Conservation (phyloP, 1,140 invertebrate genomes). For the Micrasema longulum region DNA sequence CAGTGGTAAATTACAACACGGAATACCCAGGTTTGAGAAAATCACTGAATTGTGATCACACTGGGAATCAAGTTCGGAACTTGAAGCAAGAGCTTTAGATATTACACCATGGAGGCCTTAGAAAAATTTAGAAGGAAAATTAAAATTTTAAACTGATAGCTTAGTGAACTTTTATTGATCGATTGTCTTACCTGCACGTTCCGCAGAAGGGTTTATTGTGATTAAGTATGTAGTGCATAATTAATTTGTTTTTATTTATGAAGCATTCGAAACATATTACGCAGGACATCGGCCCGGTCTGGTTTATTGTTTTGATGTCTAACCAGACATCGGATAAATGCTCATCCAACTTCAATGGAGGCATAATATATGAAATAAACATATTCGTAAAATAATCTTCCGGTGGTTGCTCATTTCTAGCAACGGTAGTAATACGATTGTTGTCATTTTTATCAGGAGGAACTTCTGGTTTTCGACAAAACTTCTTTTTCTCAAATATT, state of each 20-base stretch:
- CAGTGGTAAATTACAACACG: too few species aligned
- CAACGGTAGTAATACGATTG: neutral
- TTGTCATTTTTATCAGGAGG: conserved; percentile 3
- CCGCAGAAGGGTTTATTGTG: conserved; percentile 67
- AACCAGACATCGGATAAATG: conserved; percentile 62
- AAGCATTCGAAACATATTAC: conserved; percentile 65
- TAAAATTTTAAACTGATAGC: too few species aligned
- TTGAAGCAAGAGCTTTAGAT: too few species aligned
- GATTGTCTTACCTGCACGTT: conserved; percentile 62
- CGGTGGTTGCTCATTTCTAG: neutral
- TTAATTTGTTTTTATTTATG: conserved; percentile 63
- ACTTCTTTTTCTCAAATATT: conserved; percentile 42
- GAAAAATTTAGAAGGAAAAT: too few species aligned
- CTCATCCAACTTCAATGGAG: conserved; percentile 35
- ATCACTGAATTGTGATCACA: too few species aligned
- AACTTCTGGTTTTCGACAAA: conserved; percentile 38
- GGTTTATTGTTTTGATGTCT: conserved; percentile 64
- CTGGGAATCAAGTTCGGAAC: too few species aligned
- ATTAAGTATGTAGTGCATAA: conserved; percentile 64
- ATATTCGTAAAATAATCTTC: conserved; percentile 33
- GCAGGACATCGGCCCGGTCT: conserved; percentile 63
- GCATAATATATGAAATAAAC: conserved; percentile 42
- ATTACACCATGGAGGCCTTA: too few species aligned
- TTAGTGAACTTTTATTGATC: too few species aligned
- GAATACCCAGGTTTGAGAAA: too few species aligned